Conservation (phyloP, 2,113 vertebrate species). For the Corythoichthys intestinalis region DNA sequence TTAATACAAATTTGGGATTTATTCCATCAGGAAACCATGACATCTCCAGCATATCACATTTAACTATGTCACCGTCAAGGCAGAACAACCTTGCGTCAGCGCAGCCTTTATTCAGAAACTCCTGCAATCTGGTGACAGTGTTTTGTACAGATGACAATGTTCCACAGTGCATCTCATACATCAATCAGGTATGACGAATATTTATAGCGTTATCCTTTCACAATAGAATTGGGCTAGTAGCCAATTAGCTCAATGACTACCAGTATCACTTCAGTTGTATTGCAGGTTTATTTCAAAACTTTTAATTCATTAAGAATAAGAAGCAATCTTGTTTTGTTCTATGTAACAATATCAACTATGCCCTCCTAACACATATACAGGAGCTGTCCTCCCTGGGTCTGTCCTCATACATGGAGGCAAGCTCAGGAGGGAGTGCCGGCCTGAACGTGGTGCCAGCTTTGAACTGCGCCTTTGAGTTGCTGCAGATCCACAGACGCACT, state of each 20-base stretch:
- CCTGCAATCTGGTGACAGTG: constrained; percentile 78
- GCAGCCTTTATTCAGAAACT: constrained; percentile 71
- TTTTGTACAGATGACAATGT: constrained; percentile 94
- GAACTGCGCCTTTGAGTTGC: constrained; percentile 87
- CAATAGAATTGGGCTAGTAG: too few relatives aligned
- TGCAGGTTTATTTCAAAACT: too few relatives aligned
- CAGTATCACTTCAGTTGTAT: too few relatives aligned
- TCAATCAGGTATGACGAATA: constrained; percentile 79
- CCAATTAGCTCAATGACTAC: too few relatives aligned
- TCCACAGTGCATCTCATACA: constrained; percentile 84
- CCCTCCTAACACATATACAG: constrained; percentile 55
- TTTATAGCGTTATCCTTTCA: too few relatives aligned
- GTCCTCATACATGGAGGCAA: constrained; percentile 76
- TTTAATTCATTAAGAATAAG: too few relatives aligned
- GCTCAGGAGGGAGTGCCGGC: constrained; percentile 48
- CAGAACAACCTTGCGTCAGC: constrained; percentile 73
- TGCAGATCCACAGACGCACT: constrained; percentile 80
- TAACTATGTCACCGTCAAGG: constrained; percentile 77
- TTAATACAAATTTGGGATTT: constrained; percentile 20
- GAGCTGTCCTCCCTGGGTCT: constrained; percentile 85
- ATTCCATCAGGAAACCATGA: constrained; percentile 77
- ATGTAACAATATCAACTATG: too few relatives aligned
- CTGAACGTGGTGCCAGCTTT: constrained; percentile 77
- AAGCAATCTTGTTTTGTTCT: too few relatives aligned
- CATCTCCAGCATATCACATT: constrained; percentile 75